phyloP scores from a whole-genome alignment of 2,113 vertebrate species.

The Rostratula benghalensis region DNA sequence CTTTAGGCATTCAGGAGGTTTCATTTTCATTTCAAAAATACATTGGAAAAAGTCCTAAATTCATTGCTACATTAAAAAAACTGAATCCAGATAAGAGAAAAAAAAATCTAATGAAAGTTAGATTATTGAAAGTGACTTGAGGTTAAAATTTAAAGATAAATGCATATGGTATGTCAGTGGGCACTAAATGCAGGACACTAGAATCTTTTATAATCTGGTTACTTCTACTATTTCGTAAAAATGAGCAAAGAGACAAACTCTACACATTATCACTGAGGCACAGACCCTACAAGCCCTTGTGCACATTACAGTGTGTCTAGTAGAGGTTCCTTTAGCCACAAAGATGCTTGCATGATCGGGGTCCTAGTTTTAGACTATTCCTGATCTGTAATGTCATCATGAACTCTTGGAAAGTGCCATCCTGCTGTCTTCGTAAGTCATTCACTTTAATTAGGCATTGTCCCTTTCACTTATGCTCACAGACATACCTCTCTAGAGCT shows the following conservation, averaged over 20 bases:
- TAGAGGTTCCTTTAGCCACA: too few species aligned
- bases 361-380: background rate
- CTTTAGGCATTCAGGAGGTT: background rate
- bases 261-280: background rate
- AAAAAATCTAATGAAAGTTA: background rate
- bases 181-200: background rate
- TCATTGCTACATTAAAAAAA: background rate
- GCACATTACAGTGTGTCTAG: background rate
- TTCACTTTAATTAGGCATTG: background rate
- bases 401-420: background rate
- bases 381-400: background rate
- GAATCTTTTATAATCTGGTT: background rate
- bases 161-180: background rate
- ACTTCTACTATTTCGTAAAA: background rate
- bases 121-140: background rate
- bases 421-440: background rate
- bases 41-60: background rate
- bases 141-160: background rate
- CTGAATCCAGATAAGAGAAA: background rate
- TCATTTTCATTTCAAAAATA: background rate
- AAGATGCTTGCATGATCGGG: background rate
- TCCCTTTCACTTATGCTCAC: background rate
- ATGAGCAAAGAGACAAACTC: background rate
- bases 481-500: background rate
- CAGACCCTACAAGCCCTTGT: background rate